Conservation (phyloP, 2,113 vertebrate genomes). For the Dolichotis patagonum region DNA sequence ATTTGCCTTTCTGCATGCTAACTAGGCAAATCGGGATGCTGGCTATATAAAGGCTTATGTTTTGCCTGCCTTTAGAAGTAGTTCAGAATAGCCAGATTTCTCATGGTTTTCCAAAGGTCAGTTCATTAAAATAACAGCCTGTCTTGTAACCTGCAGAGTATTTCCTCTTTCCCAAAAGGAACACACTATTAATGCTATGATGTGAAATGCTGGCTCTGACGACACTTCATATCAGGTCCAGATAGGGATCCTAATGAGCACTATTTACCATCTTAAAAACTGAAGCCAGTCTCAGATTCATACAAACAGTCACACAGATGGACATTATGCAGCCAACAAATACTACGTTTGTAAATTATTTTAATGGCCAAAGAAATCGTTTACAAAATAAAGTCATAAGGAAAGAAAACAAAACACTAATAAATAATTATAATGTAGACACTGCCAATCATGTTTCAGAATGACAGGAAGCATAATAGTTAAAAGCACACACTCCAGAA, state of each 20-base stretch:
- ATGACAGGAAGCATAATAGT: not conserved
- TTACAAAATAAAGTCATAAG: not conserved
- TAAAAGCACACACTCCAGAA: not conserved
- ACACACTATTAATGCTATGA: not conserved
- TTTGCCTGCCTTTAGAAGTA: not conserved
- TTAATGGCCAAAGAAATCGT: not conserved
- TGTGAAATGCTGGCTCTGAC: not conserved
- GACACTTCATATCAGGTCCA: not conserved
- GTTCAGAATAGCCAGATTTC: not conserved
- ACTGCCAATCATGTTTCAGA: not conserved
- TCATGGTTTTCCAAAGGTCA: not conserved
- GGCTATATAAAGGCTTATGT: not conserved
- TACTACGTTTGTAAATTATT: not conserved
- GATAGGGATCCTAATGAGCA: not conserved
- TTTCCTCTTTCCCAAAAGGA: not conserved
- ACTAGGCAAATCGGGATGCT: conserved; percentile 84
- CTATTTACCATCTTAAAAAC: not conserved
- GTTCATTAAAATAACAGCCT: not conserved
- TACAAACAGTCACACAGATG: not conserved
- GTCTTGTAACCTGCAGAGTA: not conserved
- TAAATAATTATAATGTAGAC: not conserved
- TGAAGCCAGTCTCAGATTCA: not conserved
- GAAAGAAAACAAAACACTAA: not conserved
- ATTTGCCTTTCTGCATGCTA: conserved; percentile 79
- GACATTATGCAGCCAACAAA: not conserved